Evolutionary conservation across 2,113 vertebrate genomes (phyloP).

Genomic region (Cynocephalus volans): DNA sequence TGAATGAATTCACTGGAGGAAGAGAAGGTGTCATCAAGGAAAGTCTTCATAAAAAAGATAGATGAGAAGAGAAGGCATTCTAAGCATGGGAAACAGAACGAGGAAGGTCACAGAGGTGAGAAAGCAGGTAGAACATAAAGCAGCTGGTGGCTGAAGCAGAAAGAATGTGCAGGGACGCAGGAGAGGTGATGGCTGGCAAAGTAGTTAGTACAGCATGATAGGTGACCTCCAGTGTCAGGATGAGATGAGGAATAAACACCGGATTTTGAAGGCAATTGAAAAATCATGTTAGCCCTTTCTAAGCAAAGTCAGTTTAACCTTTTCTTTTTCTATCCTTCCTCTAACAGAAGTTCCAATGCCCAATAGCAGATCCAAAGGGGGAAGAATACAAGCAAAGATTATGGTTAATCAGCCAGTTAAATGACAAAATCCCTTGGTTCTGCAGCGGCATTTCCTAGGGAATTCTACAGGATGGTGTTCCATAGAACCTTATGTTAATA

Average conservation of each 20-base stretch:
- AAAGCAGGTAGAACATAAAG: not conserved
- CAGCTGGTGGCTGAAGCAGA: not conserved
- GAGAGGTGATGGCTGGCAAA: not conserved
- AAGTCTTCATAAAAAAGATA: conserved; percentile 40
- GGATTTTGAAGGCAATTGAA: not conserved
- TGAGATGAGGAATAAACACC: conserved; percentile 19
- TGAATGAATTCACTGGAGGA: not conserved
- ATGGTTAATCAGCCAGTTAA: not conserved
- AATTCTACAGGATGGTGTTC: not conserved
- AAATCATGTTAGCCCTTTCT: not conserved
- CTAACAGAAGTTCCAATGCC: not conserved
- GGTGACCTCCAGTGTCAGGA: not conserved
- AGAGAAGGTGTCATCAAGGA: not conserved
- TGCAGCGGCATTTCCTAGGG: not conserved
- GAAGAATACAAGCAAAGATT: not conserved
- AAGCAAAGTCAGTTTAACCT: not conserved
- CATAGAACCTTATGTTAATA: not conserved
- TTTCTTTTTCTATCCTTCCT: not conserved
- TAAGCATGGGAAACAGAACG: not conserved
- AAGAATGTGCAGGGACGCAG: conserved; percentile 20
- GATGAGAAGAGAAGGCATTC: not conserved
- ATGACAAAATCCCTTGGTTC: not conserved
- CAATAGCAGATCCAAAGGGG: not conserved
- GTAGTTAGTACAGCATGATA: not conserved
- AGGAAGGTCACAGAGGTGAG: not conserved